Conservation (phyloP, 1,140 invertebrate species). For the Pseudomyrmex gracilis region DNA sequence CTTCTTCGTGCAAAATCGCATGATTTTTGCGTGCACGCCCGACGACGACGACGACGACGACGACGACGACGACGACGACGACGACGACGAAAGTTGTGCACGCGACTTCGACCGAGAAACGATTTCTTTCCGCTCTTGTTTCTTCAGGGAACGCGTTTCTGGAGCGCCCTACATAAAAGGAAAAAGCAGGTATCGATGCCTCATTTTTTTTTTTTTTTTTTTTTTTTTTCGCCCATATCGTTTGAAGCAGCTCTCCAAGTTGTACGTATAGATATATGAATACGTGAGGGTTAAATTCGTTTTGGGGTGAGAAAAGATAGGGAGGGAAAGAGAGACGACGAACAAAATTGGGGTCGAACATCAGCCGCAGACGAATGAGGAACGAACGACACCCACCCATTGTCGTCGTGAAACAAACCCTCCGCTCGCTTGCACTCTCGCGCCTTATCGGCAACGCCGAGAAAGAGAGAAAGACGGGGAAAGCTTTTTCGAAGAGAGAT, state of each 20-base stretch:
- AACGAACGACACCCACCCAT: conserved; percentile 3
- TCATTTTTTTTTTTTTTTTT: neutral
- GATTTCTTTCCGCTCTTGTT: neutral
- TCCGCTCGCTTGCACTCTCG: conserved; percentile 39
- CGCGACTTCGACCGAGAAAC: conserved; percentile 7
- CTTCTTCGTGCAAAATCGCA: conserved; percentile 1
- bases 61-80: no score
- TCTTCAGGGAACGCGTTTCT: neutral
- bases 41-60: no score
- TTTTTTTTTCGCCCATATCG: neutral
- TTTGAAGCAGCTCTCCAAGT: conserved; percentile 6
- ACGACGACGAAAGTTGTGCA: conserved; percentile 3
- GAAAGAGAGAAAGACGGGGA: conserved; percentile 14
- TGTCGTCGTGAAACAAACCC: neutral
- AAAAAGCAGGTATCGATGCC: neutral
- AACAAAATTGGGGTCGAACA: conserved; percentile 44
- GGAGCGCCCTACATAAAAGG: conserved; percentile 13
- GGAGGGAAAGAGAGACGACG: neutral
- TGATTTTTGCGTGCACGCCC: neutral
- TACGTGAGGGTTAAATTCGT: conserved; percentile 11
- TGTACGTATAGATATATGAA: conserved; percentile 3
- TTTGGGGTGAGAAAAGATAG: neutral
- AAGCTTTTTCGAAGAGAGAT: conserved; percentile 55
- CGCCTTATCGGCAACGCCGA: conserved; percentile 59
- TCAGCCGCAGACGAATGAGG: conserved; percentile 4